Base-by-base conservation (phyloP, 2,888 invertebrate genomes). In the Melitaea athalia region DNA sequence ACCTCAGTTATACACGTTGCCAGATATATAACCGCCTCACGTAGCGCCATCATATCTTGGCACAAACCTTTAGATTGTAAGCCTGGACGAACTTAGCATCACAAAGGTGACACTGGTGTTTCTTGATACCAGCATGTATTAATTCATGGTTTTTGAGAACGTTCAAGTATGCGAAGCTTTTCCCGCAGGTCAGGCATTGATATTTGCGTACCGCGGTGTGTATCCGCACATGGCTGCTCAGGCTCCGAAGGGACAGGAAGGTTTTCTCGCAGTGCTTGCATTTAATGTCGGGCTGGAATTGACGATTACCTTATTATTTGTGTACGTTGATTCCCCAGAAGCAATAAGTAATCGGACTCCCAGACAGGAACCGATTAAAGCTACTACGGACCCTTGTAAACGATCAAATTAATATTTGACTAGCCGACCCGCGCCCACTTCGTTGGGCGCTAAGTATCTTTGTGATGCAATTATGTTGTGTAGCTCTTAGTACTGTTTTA, bases 141-240 rank as follows among this genome's bases (percentile, higher is more conserved):
- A 94, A 89, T 79, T 96, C 95, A 77, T 96, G 96, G 76, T 95
- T 96, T 78, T 94, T 94, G 60, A 96, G 83, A 77, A 95, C 95
- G 75, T 95, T 95, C 74, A 95, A 93, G 50, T 95, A 95, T 0
- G 94, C 94, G 78, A 95, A 95, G 77, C 94, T 93, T 85, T 95
- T 95, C 12, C 94, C 94, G 74, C 95, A 95, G 5, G 89, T 90
- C 57, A 92, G 88, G 75, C 95, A 95, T 71, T 94, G 91, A 81
- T 95, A 95, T 50, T 94, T 94, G 59, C 94, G 90, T 49, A 91
- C 85, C 14, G 94, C 94, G 0, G 92, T 93, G 79, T 95, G 95
- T 0, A 92, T 93, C 59, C 95, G 93, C 47, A 87, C 88, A 77
- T 95, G 95, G 75, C 94, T 94, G 72, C 94, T 94, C 17, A 95